Evolutionary conservation across 92 coral and sea anemone genomes (phyloP).

Genomic region (Palythoa caribaeorum): DNA sequence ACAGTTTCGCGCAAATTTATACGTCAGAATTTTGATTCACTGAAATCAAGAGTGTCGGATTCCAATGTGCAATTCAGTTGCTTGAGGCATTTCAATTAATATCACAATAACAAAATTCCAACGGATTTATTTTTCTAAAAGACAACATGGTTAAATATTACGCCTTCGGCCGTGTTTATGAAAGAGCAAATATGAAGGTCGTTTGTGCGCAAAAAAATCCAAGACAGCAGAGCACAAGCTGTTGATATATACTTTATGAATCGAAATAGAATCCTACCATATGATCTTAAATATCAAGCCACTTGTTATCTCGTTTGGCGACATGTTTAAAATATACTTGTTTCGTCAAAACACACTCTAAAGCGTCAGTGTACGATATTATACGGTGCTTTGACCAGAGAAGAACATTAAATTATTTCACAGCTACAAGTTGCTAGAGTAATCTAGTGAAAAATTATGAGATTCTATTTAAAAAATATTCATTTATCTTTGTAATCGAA

Average conservation of each 20-base stretch:
- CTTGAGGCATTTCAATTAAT: background rate
- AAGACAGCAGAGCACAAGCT: background rate
- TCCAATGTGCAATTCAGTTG: background rate
- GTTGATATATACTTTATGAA: constrained; percentile 1
- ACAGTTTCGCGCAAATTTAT: background rate
- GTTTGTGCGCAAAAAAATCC: constrained; percentile 17
- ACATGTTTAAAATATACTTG: background rate
- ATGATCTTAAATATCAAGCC: background rate
- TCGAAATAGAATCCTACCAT: background rate
- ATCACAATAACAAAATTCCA: no score
- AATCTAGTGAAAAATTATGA: background rate
- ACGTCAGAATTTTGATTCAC: background rate
- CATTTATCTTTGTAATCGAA: background rate
- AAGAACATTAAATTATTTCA: background rate
- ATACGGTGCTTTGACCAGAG: background rate
- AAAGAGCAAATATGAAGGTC: background rate
- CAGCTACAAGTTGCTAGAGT: background rate
- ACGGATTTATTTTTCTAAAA: background rate
- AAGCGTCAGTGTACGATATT: background rate
- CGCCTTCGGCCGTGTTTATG: background rate
- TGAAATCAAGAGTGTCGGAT: background rate
- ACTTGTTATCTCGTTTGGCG: constrained; percentile 25
- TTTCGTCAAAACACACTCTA: background rate
- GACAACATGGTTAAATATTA: background rate
- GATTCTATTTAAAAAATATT: background rate